Evolutionary conservation across 2,113 vertebrate genomes (phyloP).

Genomic region (Brachyistius frenatus): DNA sequence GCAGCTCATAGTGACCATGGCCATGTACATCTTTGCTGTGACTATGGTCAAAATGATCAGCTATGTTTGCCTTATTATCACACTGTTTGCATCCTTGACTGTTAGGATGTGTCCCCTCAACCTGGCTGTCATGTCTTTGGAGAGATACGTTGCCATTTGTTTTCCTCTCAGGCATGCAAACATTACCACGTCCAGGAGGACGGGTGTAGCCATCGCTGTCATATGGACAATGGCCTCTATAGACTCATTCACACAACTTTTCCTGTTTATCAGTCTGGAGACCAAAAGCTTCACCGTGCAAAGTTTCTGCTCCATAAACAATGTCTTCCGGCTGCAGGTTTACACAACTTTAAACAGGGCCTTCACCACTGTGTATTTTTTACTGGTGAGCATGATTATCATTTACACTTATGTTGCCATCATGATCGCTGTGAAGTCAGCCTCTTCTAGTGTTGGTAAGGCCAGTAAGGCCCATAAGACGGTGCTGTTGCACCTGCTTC

Average conservation of each 20-base stretch:
- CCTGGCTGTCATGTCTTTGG: slow-evolving; percentile 74
- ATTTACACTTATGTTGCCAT: slow-evolving; percentile 60
- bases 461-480: slow-evolving; percentile 50
- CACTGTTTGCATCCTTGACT: background rate
- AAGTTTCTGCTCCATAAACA: slow-evolving; percentile 10
- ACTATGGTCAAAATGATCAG: slow-evolving; percentile 44
- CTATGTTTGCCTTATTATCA: slow-evolving; percentile 47
- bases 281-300: background rate
- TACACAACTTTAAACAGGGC: slow-evolving; percentile 17
- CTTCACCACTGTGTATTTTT: slow-evolving; percentile 49
- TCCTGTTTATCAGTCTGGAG: slow-evolving; percentile 37
- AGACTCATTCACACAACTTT: slow-evolving; percentile 50
- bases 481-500: slow-evolving; percentile 62
- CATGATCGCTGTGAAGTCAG: slow-evolving; percentile 42
- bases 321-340: slow-evolving; percentile 11
- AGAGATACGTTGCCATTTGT: slow-evolving; percentile 78
- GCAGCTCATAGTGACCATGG: slow-evolving; percentile 39
- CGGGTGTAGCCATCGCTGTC: slow-evolving; percentile 29
- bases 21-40: slow-evolving; percentile 62
- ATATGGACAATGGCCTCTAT: slow-evolving; percentile 62
- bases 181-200: slow-evolving; percentile 41
- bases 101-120: slow-evolving; percentile 63
- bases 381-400: slow-evolving; percentile 49
- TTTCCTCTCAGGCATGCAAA: slow-evolving; percentile 69
- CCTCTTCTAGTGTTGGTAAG: background rate